Evolutionary conservation across 2,113 vertebrate species (phyloP), one percentile per base, ranked within the genome.

Genomic region (Callionymus lyra): DNA sequence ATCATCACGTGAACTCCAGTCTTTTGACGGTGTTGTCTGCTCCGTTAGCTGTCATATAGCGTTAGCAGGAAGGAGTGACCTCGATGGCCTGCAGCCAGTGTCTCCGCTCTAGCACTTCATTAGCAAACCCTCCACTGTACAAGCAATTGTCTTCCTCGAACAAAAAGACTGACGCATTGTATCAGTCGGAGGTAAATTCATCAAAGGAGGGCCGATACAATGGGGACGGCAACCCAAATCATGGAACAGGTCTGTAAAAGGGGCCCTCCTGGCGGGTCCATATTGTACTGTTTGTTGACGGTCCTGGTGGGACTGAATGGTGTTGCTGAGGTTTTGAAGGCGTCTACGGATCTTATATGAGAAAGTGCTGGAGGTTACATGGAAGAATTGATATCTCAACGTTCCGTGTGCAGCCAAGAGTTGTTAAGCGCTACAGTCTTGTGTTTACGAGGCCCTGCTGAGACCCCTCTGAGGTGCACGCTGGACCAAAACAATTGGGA

Each of bases 161-260:
- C 67, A 74, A 72, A 72, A 71, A 81, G 77, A 72, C 64, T 76
- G 79, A 79, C 72, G 70, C 77, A 75, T 73, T 77, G 67, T 70
- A 73, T 84, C 82, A 73, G 81, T 72, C 66, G 76, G 78, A 81
- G 64, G 78, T 76, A 68, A 59, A 81, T 76, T 72, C 55, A 74
- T 84, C 76, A 77, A 81, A 86, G 67, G 62, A 73, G 65, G 45
- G 42, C 43, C 41, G 38, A 65, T 55, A 84, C 79, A 86, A 86
- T 80, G 46, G 79, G 37, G 37, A 64, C 53, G 63, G 50, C 56
- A 56, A 56, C 50, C 55, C 62, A 62, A 82, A 80, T 83, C 72
- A 83, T 68, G 56, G 74, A 76, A 63, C 50, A 63, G 50, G 73
- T 70, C 67, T 72, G 53, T 50, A 41, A 64, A n/a, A n/a, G n/a